phyloP scores from a whole-genome alignment of 2,113 vertebrate genomes.

The Lophura nycthemera region DNA sequence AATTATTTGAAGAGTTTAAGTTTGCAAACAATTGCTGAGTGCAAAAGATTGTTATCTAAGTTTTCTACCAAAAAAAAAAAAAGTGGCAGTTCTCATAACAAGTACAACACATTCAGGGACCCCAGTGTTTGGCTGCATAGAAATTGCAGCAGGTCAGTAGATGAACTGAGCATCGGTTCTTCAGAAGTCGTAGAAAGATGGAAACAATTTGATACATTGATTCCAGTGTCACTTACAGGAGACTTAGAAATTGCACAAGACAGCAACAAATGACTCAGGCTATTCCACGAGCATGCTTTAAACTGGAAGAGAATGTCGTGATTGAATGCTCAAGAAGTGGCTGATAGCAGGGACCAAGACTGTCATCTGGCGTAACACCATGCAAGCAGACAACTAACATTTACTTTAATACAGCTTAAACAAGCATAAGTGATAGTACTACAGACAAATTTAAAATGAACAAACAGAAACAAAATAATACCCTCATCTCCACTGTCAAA shows the following conservation, averaged over 20 bases:
- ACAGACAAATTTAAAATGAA: not conserved
- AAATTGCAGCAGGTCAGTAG: not conserved
- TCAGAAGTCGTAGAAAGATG: not conserved
- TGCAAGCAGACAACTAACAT: not conserved
- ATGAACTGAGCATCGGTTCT: not conserved
- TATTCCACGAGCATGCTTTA: not conserved
- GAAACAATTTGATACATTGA: not conserved
- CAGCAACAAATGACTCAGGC: fast-evolving
- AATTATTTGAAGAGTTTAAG: not conserved
- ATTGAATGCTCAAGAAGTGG: not conserved
- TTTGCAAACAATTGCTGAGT: not conserved
- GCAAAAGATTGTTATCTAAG: not conserved
- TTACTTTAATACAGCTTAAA: not conserved
- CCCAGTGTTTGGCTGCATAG: fast-evolving
- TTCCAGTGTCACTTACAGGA: not conserved
- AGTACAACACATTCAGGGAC: too few relatives aligned
- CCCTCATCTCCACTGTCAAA: not conserved
- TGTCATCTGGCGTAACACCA: not conserved
- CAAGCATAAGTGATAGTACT: not conserved
- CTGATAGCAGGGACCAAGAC: not conserved
- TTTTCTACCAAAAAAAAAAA: not conserved
- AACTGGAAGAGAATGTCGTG: not conserved
- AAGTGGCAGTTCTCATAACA: fast-evolving
- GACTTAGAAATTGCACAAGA: not conserved
- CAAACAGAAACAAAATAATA: not conserved